phyloP scores from a whole-genome alignment of 2,888 invertebrate genomes.

The Thymelicus acteon region DNA sequence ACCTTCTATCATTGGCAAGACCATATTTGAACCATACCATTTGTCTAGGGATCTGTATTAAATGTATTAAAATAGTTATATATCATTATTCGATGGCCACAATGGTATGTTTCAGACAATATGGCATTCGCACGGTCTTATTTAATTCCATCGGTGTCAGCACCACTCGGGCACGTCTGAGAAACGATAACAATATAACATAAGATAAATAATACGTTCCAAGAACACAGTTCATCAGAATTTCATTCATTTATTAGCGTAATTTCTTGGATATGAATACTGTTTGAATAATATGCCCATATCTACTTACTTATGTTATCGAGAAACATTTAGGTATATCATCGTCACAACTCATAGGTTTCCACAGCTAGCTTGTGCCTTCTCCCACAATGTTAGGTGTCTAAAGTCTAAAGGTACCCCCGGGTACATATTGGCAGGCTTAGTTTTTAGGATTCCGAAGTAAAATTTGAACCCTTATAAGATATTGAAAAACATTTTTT shows the following conservation, averaged over 20 bases:
- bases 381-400: too few species aligned
- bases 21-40: not conserved
- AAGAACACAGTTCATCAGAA: constrained; percentile 30
- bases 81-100: constrained; percentile 18
- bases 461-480: too few species aligned
- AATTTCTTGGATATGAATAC: not conserved
- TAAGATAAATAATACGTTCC: constrained; percentile 35
- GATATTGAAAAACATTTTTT: too few species aligned
- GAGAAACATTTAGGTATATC: too few species aligned
- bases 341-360: too few species aligned
- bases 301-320: too few species aligned
- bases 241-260: constrained; percentile 6
- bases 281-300: not conserved
- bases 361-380: too few species aligned
- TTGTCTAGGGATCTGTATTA: not conserved
- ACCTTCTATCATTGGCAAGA: too few species aligned
- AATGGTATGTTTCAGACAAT: constrained; percentile 15
- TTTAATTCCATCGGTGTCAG: constrained; percentile 38
- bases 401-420: too few species aligned
- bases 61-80: not conserved
- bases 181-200: constrained; percentile 30
- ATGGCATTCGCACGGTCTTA: constrained; percentile 38
- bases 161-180: constrained; percentile 32
- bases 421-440: too few species aligned
- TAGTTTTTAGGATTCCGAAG: too few species aligned